Evolutionary conservation across 2,888 invertebrate species (phyloP), one percentile per base, ranked within the genome.

Genomic region (Cephus pulcher): DNA sequence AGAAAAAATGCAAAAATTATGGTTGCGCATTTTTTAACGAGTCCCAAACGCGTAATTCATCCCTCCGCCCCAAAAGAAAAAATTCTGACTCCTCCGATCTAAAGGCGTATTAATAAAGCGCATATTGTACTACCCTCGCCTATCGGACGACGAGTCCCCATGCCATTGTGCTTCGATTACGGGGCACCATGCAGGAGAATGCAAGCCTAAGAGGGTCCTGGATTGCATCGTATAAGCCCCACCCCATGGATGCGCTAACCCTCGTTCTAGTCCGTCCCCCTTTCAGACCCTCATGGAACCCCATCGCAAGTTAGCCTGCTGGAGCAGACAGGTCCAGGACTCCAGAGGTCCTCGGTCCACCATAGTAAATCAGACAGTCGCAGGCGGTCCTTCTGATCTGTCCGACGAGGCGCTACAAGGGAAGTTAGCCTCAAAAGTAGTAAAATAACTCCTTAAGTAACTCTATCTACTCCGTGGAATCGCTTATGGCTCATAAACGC

Each of bases 311-410:
- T 81, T 82, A 79, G 79, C 80, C 82, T 82, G 82, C 82, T 83
- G 80, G 74, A 69, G 70, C 34, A 79, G 79, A 79, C 80, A 78
- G 86, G 84, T 86, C 87, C 85, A 84, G 81, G 80, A 34, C 71
- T 71, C 56, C 56, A 23, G 81, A 83, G 83, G 82, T 81, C 83
- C 82, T 84, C 84, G 86, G 86, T 88, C 87, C 86, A 86, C 89
- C 88, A 88, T 89, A 89, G 89, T 90, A 91, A 91, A 91, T 90
- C 91, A 90, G 90, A 86, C 89, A 88, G 88, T 90, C 88, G 88
- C 90, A 88, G 90, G 90, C 91, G 90, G 90, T 90, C 89, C 89
- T 90, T 90, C 89, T 90, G 90, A 91, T 90, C 91, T 89, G 88
- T 87, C 84, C 87, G 84, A 80, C 71, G 71, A 71, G 86, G 85